Evolutionary conservation across 1,140 invertebrate genomes (phyloP), one percentile per base, ranked within the genome.

Genomic region (Drosophila ironensis): DNA sequence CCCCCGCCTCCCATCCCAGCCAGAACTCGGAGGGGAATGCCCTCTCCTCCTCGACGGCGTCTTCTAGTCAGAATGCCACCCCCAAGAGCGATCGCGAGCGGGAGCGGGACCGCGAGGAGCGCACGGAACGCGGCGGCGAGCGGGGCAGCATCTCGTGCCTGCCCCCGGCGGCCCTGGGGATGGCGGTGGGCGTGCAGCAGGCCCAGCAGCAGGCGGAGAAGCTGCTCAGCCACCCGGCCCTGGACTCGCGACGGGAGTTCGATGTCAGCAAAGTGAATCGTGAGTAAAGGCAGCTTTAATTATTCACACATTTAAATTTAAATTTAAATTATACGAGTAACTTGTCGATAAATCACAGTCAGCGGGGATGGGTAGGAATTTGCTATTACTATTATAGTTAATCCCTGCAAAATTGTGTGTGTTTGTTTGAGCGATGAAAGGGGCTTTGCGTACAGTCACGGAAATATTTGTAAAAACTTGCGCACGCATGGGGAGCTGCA

Each of bases 221-320:
- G 48, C 35, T 86, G 12, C 80, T 86, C 52, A 86, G 66, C 35
- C 80, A 86, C 44, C 80, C 81, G 38, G 80, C 80, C 6, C 38
- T 86, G 53, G 87, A 89, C 27, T 70, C 75, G 38, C 72, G 87
- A 37, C 68, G 88, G 22, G 81, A 89, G 35, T 89, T 89, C 42
- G 87, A 89, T 47, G 66, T 89, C 46, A 72, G 87, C 66, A 89
- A 89, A 89, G 82, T 89, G 19, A 89, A 89, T 87, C 80, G 87
- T 89, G 66, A 89, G 87, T 89, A 77, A 28, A 57, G 47, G 16
- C 27, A 57, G 25, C 25, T 30, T 42, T 57, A 33, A 22, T 52
- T 44, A 24, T 4, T 35, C 6, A 9, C 12, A 46, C n/a, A n/a
- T n/a, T n/a, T n/a, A n/a, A 41, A 41, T 35, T 64, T 17, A 25